These are phyloP conservation scores for Eupsilia transversa DNA, from an alignment of 2,888 invertebrate genomes.

Conservation along the genomic window DNA sequence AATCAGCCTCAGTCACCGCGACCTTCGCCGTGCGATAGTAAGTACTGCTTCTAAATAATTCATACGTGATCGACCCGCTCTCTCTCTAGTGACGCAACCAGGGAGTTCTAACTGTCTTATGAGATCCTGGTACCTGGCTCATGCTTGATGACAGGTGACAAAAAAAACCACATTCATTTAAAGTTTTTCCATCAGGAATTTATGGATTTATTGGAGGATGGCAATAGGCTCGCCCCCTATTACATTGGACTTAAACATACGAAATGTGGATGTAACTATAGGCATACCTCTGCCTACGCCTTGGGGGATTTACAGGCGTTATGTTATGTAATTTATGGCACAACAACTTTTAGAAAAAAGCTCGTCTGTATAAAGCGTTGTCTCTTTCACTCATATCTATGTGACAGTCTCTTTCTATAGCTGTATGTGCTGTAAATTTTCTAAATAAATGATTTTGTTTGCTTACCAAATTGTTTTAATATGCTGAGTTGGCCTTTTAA, in stretches of 20 bases:
- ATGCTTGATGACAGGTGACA: neutral
- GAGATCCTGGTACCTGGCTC: slow-evolving; percentile 6
- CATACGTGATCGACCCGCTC: slow-evolving; percentile 46
- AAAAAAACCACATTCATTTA: no score
- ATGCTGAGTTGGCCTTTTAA: neutral
- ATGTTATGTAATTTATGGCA: no score
- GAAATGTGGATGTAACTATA: no score
- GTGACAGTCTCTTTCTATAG: neutral
- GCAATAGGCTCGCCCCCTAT: no score
- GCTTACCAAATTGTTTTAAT: slow-evolving; percentile 18
- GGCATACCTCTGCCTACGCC: no score
- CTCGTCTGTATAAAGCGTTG: neutral
- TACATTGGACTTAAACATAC: no score
- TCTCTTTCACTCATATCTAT: neutral
- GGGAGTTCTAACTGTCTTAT: slow-evolving; percentile 4
- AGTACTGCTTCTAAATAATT: slow-evolving; percentile 37
- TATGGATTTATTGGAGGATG: no score
- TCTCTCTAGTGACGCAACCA: slow-evolving; percentile 8
- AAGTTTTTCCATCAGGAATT: no score
- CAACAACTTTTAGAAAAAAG: no score
- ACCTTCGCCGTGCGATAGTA: slow-evolving; percentile 22
- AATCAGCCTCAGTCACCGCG: slow-evolving; percentile 5
- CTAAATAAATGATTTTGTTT: neutral
- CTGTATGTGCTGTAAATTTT: neutral
- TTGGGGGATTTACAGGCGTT: no score